These are phyloP conservation scores for Austrolebias charrua DNA, from an alignment of 2,797 vertebrate genomes.

Conservation along the genomic window DNA sequence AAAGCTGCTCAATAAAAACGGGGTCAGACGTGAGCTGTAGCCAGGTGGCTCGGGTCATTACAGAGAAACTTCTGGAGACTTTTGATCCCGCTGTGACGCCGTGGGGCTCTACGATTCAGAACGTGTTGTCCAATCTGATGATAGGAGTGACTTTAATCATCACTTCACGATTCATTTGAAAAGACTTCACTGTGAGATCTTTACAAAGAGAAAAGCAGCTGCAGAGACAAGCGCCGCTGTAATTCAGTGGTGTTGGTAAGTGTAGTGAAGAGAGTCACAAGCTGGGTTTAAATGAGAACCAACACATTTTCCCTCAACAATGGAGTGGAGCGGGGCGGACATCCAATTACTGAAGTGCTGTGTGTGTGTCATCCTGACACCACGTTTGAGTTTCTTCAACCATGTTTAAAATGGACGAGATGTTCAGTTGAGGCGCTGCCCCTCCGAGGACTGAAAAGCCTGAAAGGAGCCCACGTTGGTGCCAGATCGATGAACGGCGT, in stretches of 20 bases:
- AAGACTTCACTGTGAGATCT: slow-evolving; percentile 39
- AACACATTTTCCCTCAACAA: slow-evolving; percentile 65
- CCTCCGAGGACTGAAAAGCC: slow-evolving; percentile 39
- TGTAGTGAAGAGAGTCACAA: slow-evolving; percentile 50
- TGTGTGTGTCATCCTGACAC: slow-evolving; percentile 67
- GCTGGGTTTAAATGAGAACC: slow-evolving; percentile 65
- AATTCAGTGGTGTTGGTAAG: slow-evolving; percentile 59
- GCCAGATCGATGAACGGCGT: slow-evolving; percentile 6
- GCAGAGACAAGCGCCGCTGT: slow-evolving; percentile 55
- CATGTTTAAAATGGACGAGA: slow-evolving; percentile 47
- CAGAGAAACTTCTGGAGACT: slow-evolving; percentile 17
- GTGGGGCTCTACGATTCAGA: slow-evolving; percentile 25
- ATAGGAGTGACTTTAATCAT: slow-evolving; percentile 49
- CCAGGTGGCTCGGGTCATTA: slow-evolving; percentile 53
- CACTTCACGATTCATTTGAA: slow-evolving; percentile 50
- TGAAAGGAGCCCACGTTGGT: slow-evolving; percentile 9
- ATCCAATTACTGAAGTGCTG: slow-evolving; percentile 66
- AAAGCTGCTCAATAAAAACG: slow-evolving; percentile 1
- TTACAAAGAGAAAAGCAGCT: slow-evolving; percentile 45
- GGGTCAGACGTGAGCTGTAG: slow-evolving; percentile 33
- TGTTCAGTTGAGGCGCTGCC: slow-evolving; percentile 33
- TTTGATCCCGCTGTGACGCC: slow-evolving; percentile 16
- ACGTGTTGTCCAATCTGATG: neutral
- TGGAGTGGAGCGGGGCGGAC: slow-evolving; percentile 45
- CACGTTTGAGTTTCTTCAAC: slow-evolving; percentile 49